Evolutionary conservation across 2,888 invertebrate species (phyloP).

Genomic region (Phengaris alcon): DNA sequence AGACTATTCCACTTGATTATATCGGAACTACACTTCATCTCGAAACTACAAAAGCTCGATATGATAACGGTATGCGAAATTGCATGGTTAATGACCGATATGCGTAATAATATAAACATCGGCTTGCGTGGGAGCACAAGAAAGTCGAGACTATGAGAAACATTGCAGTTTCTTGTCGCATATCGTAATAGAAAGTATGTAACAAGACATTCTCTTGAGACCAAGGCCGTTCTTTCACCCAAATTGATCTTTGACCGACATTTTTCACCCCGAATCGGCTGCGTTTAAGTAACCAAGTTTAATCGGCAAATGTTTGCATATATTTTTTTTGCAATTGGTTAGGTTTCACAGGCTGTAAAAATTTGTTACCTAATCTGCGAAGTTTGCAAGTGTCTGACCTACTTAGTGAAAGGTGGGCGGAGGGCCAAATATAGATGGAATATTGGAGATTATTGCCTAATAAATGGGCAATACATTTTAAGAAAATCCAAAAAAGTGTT

Average conservation of each 20-base stretch:
- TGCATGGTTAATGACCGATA: constrained; percentile 14
- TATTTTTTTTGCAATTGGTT: neutral
- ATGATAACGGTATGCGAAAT: constrained; percentile 13
- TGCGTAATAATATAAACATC: constrained; percentile 2
- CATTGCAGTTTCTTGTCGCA: neutral
- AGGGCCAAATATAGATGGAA: neutral
- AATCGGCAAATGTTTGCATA: neutral
- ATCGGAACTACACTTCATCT: neutral
- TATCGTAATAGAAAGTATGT: neutral
- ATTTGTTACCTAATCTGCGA: constrained; percentile 2
- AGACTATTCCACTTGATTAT: neutral
- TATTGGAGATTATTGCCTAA: neutral
- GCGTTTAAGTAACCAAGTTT: neutral
- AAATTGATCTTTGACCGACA: neutral
- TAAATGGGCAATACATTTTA: neutral
- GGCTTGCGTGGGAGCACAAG: constrained; percentile 15
- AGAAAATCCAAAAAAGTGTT: neutral
- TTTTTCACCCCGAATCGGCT: neutral
- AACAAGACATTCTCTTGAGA: neutral
- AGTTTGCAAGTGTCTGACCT: neutral
- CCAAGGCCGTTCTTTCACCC: neutral
- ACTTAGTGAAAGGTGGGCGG: constrained; percentile 6
- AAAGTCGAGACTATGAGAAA: constrained; percentile 12
- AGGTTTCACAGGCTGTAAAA: neutral
- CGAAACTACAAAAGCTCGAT: neutral